These are phyloP conservation scores for Megalops atlanticus DNA, from an alignment of 2,113 vertebrate genomes.

Conservation along the genomic window DNA sequence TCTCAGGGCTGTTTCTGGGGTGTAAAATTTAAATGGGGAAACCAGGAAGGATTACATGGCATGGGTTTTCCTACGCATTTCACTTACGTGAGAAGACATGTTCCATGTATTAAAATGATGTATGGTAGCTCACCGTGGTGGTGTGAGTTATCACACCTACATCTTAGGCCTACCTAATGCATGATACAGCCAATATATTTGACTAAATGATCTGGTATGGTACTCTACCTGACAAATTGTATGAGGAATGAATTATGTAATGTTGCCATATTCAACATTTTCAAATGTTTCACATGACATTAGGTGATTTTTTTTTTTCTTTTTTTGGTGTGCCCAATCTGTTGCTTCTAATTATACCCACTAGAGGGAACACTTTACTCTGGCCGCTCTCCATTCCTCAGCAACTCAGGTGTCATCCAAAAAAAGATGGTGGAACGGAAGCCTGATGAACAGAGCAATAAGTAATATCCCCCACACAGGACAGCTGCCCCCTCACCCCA, in stretches of 20 bases:
- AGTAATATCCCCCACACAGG: not conserved
- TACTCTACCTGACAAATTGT: not conserved
- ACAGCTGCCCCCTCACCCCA: not conserved
- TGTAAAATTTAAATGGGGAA: conserved; percentile 35
- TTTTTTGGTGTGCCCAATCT: not conserved
- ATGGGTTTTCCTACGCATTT: conserved; percentile 54
- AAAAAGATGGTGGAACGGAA: not conserved
- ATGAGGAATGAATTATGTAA: not conserved
- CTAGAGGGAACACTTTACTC: conserved; percentile 50
- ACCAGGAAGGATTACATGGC: conserved; percentile 44
- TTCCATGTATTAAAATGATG: conserved; percentile 49
- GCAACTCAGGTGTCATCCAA: not conserved
- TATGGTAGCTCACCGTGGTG: conserved; percentile 33
- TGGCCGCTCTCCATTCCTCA: not conserved
- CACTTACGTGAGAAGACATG: conserved; percentile 44
- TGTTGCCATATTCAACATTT: conserved; percentile 1
- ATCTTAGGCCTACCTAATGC: not conserved
- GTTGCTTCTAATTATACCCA: conserved; percentile 22
- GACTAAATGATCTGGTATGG: not conserved
- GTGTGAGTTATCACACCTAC: not conserved
- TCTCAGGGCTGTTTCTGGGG: conserved; percentile 27
- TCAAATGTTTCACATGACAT: not conserved
- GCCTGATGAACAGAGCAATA: not conserved
- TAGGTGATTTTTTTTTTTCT: conserved; percentile 4
- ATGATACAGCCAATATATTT: not conserved